These are phyloP conservation scores for Sinhomidia bicolor DNA, from an alignment of 2,888 invertebrate species.

Conservation along the genomic window DNA sequence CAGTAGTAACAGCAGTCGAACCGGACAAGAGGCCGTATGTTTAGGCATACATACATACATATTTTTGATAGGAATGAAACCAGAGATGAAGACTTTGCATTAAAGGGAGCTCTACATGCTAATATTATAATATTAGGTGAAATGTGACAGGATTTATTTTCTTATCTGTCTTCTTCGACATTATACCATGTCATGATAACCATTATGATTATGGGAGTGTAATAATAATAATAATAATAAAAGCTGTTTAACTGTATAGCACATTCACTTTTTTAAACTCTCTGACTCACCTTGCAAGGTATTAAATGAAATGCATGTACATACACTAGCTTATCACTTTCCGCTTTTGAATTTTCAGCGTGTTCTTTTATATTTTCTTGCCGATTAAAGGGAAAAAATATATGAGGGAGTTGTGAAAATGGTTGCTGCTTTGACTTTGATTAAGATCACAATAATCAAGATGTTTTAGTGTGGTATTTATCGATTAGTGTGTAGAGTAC, in stretches of 20 bases:
- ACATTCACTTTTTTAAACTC: background rate
- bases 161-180: constrained; percentile 21
- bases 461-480: too few relatives aligned
- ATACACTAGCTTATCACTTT: background rate
- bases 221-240: background rate
- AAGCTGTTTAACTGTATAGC: constrained; percentile 9
- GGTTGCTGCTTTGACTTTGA: constrained; percentile 10
- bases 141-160: constrained; percentile 46
- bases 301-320: background rate
- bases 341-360: constrained; percentile 6
- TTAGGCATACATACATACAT: too few relatives aligned
- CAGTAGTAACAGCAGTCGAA: constrained; percentile 16
- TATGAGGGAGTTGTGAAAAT: background rate
- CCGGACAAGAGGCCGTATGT: constrained; percentile 40
- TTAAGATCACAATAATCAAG: constrained; percentile 16
- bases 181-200: constrained; percentile 4
- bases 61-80: constrained; percentile 51
- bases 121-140: constrained; percentile 41
- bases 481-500: background rate
- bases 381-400: background rate
- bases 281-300: background rate
- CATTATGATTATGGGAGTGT: background rate
- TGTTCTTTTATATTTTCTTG: background rate
- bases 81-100: constrained; percentile 7
- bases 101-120: constrained; percentile 41